Conservation (phyloP, 2,797 vertebrate genomes). For the Alauda arvensis region DNA sequence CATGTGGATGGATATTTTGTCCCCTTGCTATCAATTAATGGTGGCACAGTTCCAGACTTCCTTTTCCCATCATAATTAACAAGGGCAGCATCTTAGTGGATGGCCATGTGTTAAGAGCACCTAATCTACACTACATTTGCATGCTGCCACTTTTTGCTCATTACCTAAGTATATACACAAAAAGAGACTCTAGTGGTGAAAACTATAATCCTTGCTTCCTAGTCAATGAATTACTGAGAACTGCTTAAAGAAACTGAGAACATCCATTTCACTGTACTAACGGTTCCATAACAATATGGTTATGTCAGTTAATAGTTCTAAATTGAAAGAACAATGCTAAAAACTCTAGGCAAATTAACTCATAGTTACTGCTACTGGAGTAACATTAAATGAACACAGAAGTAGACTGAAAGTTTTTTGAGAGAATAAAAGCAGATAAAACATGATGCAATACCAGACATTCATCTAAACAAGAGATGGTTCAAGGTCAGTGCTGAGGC, state of each 20-base stretch:
- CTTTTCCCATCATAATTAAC: background rate
- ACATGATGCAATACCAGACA: background rate
- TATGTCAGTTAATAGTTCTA: background rate
- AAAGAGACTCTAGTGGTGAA: background rate
- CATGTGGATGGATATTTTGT: background rate
- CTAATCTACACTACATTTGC: background rate
- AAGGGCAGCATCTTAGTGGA: background rate
- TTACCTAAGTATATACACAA: background rate
- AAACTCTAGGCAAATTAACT: background rate
- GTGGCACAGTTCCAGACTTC: background rate
- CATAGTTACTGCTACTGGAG: background rate
- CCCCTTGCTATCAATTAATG: background rate
- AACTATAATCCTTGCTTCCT: background rate
- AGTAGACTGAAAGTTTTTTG: background rate
- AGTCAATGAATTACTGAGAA: background rate
- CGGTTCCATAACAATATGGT: background rate
- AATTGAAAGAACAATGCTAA: background rate
- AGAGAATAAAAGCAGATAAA: background rate
- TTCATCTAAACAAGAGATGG: background rate
- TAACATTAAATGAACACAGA: background rate
- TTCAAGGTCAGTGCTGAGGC: background rate
- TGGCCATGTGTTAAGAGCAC: background rate
- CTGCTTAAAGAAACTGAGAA: background rate
- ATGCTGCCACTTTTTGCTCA: background rate
- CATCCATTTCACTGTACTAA: background rate